Conservation (phyloP, 2,113 vertebrate species). For the Lasiurus cinereus region DNA sequence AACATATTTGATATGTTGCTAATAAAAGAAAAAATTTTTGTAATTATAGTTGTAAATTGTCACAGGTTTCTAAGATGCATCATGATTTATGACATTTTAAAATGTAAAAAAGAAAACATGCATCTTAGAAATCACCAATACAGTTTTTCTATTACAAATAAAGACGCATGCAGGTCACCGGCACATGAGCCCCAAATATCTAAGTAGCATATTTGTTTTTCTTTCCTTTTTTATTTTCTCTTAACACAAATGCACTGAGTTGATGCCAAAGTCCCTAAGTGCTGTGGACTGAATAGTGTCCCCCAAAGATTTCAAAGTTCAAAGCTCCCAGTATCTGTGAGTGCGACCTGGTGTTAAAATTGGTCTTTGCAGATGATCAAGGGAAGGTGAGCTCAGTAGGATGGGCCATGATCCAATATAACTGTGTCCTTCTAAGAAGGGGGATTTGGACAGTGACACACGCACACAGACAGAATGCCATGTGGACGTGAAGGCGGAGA, state of each 20-base stretch:
- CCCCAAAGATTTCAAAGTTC: background rate
- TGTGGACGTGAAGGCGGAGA: background rate
- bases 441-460: background rate
- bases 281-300: background rate
- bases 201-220: background rate
- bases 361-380: background rate
- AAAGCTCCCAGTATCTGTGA: background rate
- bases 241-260: background rate
- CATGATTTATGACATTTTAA: background rate
- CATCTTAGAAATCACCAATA: background rate
- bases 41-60: background rate
- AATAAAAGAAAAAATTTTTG: background rate
- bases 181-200: too few species aligned
- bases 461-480: accelerated
- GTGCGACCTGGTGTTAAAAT: background rate
- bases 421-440: background rate
- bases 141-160: background rate
- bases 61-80: background rate
- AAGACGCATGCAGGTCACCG: background rate
- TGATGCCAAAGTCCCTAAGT: background rate
- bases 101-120: background rate
- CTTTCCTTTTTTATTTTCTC: background rate
- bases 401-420: background rate
- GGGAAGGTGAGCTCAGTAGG: background rate
- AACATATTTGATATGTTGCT: background rate